Base-by-base conservation (phyloP, 2,797 vertebrate species). In the Spinibarbus caldwelli region DNA sequence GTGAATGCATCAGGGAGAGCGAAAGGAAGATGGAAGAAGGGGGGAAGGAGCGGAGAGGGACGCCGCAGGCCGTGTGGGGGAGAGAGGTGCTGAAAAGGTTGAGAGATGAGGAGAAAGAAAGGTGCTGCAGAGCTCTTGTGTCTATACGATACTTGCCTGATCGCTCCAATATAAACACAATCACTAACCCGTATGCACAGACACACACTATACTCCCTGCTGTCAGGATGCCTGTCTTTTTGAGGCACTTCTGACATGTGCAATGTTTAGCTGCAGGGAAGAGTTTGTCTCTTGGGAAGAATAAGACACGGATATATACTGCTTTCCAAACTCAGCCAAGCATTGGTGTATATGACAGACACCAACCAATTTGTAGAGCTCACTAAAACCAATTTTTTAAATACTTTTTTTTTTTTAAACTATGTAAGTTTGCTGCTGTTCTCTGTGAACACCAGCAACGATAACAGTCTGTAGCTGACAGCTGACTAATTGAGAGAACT, bases 191-290 rank as follows among this genome's bases (percentile, higher is more conserved):
- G 88, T 71, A 82, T 66, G 72, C 59, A 62, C 80, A 80, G 85
- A 87, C 77, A 80, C 5, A 76, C 70, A 62, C 36, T 77, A 70
- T 76, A 66, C 80, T 71, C 19, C n/a, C 62, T 77, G 80, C 43
- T 72, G 67, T 78, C 85, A 79, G 82, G 26, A n/a, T 54, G 21
- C 68, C 80, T 78, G 67, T 73, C 85, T 85, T 89, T 88, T 88
- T 89, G 87, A 90, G 88, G 85, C 78, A 85, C 78, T 87, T 83
- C 85, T 89, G 87, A 88, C 80, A 78, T 85, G 85, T 75, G 88
- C 49, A 73, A 79, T 85, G 89, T 92, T 88, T 89, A 88, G 93
- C 92, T 93, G 85, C 85, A 92, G 92, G 92, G 87, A 29, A 91
- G 88, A 78, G 57, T 54, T 45, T 85, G 68, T 73, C 77, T 80